phyloP scores from a whole-genome alignment of 2,797 vertebrate genomes.

The Tadarida brasiliensis region DNA sequence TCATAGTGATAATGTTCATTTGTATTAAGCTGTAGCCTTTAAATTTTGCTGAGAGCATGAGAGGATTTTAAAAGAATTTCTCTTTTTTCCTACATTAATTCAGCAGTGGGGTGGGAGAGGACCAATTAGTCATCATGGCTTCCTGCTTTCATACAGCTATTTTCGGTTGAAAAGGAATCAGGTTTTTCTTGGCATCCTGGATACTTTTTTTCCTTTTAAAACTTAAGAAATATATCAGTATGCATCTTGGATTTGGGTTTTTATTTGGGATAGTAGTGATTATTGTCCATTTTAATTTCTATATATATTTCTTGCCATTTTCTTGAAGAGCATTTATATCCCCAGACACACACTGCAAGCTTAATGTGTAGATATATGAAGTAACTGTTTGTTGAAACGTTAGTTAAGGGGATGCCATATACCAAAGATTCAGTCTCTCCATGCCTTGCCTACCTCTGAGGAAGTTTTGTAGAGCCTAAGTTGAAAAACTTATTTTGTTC shows the following conservation, averaged over 20 bases:
- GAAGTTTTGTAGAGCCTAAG: not conserved
- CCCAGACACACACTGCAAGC: not conserved
- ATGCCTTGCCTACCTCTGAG: not conserved
- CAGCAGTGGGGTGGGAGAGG: not conserved
- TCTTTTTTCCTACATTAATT: not conserved
- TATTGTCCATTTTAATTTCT: not conserved
- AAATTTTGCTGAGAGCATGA: not conserved
- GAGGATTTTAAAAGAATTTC: not conserved
- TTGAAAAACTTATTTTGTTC: not conserved
- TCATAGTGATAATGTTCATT: not conserved
- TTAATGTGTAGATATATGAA: not conserved
- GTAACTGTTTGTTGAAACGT: not conserved
- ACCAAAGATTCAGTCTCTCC: not conserved
- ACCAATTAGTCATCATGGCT: not conserved
- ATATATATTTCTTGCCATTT: not conserved
- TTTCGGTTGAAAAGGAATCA: not conserved
- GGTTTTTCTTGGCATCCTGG: not conserved
- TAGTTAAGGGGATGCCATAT: not conserved
- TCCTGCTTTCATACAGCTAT: not conserved
- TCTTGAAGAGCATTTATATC: not conserved
- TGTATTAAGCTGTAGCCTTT: not conserved
- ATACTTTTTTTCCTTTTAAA: constrained; percentile 3
- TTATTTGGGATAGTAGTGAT: not conserved
- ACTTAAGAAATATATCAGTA: not conserved
- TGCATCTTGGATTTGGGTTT: not conserved